Conservation (phyloP, 1,140 invertebrate genomes). For the Trichogramma pretiosum region DNA sequence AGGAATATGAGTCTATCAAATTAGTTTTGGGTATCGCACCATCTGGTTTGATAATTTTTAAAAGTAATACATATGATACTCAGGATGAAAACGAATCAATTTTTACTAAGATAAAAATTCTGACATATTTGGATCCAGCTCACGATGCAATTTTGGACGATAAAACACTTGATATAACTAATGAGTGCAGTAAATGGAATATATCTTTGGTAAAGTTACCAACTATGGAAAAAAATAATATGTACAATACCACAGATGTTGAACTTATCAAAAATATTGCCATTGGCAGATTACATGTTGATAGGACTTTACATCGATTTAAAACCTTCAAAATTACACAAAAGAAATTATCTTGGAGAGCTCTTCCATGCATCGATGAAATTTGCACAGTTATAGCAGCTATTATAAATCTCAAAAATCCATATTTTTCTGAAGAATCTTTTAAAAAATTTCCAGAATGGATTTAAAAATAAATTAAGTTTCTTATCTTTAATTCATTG, state of each 20-base stretch:
- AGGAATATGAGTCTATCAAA: not conserved
- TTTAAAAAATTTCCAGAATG: not conserved
- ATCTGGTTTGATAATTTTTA: slow-evolving; percentile 7
- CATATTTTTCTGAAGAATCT: not conserved
- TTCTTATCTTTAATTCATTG: no score
- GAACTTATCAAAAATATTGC: slow-evolving; percentile 4
- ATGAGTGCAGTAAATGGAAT: slow-evolving; percentile 2
- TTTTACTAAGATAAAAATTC: not conserved
- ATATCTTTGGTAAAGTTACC: slow-evolving; percentile 8
- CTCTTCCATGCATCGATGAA: slow-evolving; percentile 1
- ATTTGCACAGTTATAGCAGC: slow-evolving; percentile 10
- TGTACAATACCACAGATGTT: not conserved
- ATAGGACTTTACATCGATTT: slow-evolving; percentile 4
- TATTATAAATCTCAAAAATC: slow-evolving; percentile 9
- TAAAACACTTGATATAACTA: slow-evolving; percentile 3
- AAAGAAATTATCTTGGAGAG: slow-evolving; percentile 1
- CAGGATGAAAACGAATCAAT: not conserved
- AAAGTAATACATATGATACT: slow-evolving; percentile 1
- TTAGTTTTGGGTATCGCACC: slow-evolving; percentile 7
- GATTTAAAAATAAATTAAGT: not conserved
- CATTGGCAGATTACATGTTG: slow-evolving; percentile 8
- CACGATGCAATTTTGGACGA: slow-evolving; percentile 9
- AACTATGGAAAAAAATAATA: slow-evolving; percentile 1
- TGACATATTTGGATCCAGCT: not conserved
- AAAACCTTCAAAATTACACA: slow-evolving; percentile 5